phyloP scores from a whole-genome alignment of 2,888 invertebrate genomes.

The Drosophila quinaria region DNA sequence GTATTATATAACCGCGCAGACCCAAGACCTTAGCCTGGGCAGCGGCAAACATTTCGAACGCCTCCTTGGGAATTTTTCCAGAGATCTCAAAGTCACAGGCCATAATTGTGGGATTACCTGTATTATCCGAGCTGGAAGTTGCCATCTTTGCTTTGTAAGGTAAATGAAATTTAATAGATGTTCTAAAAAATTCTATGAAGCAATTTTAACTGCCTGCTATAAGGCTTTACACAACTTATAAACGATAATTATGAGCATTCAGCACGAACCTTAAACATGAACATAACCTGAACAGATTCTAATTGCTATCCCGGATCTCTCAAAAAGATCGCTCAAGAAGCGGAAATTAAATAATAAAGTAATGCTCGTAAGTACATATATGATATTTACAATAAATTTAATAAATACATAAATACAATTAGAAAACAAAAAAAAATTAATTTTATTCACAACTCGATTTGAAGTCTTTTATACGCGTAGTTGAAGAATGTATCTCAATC shows the following conservation, averaged over 20 bases:
- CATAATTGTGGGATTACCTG: conserved; percentile 34
- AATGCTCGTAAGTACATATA: conserved; percentile 8
- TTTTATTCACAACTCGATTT: conserved; percentile 63
- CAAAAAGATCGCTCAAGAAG: neutral
- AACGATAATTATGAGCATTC: conserved; percentile 20
- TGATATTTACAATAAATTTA: conserved; percentile 7
- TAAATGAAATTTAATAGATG: neutral
- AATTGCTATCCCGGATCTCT: conserved; percentile 1
- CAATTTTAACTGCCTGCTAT: conserved; percentile 30
- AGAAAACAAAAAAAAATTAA: conserved; percentile 24
- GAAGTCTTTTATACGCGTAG: conserved; percentile 35
- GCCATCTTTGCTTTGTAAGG: conserved; percentile 34
- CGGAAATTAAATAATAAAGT: conserved; percentile 1
- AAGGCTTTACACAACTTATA: neutral
- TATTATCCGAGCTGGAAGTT: neutral
- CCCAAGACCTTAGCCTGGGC: conserved; percentile 56
- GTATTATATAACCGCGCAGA: conserved; percentile 59
- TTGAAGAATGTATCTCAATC: conserved; percentile 17
- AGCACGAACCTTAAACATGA: conserved; percentile 20
- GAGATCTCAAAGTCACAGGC: conserved; percentile 62
- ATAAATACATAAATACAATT: conserved; percentile 13
- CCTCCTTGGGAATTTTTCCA: conserved; percentile 55
- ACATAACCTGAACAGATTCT: conserved; percentile 1
- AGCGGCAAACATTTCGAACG: conserved; percentile 58
- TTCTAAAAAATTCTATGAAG: conserved; percentile 10